phyloP scores from a whole-genome alignment of 2,113 vertebrate genomes.

The Zapus hudsonius region DNA sequence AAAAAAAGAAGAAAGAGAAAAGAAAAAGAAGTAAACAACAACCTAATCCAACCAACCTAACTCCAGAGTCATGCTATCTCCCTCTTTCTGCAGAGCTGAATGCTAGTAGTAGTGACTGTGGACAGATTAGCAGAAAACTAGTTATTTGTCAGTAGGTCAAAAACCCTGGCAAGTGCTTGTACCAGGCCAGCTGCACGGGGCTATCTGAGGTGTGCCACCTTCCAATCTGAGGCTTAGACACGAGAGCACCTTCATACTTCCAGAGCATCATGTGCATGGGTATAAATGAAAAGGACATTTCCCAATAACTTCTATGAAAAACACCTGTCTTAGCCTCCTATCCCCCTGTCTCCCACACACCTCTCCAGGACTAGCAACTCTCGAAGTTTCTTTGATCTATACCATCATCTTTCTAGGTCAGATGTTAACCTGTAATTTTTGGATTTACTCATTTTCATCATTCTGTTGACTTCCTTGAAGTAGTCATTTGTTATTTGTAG shows the following conservation, averaged over 20 bases:
- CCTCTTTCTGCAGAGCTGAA: too few relatives aligned
- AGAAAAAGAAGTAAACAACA: neutral
- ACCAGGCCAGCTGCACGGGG: neutral
- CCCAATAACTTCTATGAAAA: neutral
- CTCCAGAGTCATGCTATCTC: neutral
- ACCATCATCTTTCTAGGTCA: neutral
- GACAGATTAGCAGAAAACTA: neutral
- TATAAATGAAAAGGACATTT: neutral
- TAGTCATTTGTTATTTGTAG: neutral
- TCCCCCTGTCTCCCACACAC: fast-evolving
- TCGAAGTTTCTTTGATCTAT: neutral
- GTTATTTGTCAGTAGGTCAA: neutral
- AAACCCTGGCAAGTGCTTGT: neutral
- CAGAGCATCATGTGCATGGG: neutral
- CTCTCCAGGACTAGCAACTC: neutral
- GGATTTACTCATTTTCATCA: neutral
- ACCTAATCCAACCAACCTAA: neutral
- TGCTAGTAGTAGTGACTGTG: too few relatives aligned
- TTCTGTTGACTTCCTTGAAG: constrained; percentile 13
- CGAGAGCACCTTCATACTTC: neutral
- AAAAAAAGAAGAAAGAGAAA: neutral
- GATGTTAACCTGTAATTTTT: neutral
- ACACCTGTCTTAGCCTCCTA: neutral
- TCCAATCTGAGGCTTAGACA: neutral
- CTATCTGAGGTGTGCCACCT: neutral